Evolutionary conservation across 2,113 vertebrate species (phyloP).

Genomic region (Pelecanoides urinatrix): DNA sequence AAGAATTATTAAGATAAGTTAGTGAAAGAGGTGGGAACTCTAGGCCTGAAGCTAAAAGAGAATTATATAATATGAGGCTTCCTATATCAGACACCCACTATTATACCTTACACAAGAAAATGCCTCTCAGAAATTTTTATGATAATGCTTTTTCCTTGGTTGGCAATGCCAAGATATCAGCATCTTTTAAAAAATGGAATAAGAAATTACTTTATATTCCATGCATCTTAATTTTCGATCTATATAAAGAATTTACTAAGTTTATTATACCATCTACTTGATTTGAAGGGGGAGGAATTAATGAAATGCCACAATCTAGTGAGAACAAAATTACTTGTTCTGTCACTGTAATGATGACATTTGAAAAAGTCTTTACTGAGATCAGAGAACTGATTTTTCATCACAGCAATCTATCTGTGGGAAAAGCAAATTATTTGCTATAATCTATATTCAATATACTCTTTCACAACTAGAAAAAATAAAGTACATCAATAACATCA

Average conservation of each 20-base stretch:
- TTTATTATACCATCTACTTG: background rate
- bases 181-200: background rate
- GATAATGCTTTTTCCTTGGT: background rate
- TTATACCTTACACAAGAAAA: background rate
- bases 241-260: background rate
- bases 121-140: background rate
- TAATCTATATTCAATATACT: background rate
- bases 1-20: conserved; percentile 23
- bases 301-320: background rate
- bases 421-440: background rate
- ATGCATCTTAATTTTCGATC: background rate
- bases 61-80: background rate
- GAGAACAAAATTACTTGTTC: background rate
- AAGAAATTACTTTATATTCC: background rate
- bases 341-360: background rate
- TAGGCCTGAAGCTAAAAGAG: background rate
- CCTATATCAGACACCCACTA: background rate
- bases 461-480: background rate
- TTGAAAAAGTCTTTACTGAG: background rate
- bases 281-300: conserved; percentile 23
- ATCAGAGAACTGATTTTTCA: background rate
- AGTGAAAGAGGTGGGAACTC: background rate
- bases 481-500: background rate
- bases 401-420: background rate
- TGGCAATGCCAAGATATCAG: background rate